Evolutionary conservation across 2,113 vertebrate genomes (phyloP), one percentile per base, ranked within the genome.

Genomic region (Hippocampus mohnikei): DNA sequence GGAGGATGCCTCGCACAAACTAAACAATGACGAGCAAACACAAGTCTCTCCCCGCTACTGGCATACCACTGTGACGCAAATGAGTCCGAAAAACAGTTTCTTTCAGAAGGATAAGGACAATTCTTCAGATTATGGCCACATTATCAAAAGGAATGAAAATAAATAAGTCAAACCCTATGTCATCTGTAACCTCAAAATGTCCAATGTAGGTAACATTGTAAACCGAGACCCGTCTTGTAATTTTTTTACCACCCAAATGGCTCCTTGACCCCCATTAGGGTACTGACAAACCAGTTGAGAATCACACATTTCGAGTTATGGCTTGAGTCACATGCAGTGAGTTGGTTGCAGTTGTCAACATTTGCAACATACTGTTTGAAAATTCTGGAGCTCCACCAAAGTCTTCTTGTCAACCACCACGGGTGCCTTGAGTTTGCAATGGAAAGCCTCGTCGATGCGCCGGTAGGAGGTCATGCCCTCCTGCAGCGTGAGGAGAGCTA

Each of bases 301-400:
- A 37, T 37, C 33, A 37, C 33, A 37, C 2, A 37, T 37, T 37
- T 37, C 5, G 5, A 37, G 33, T 37, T 37, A 2, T 55, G 10
- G 11, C 55, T 56, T 56, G 10, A 56, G 55, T 25, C 55, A 2
- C 42, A 25, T 56, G 55, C 23, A 56, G 23, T 10, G 12, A 59
- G 56, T 8, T 15, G 56, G 29, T 0, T 11, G 13, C 13, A 29
- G 15, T 29, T 16, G 25, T 59, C 13, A 59, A 33, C 23, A 12
- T 58, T 58, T 23, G 55, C 23, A 81, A 81, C 95, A 92, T 90
- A 98, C 97, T 16, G 92, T 93, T 91, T 98, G 96, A 85, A 98
- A 98, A 76, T 95, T 96, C 76, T 94, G 94, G 27, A 98, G 94
- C 61, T 98, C 97, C 73, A 92, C 91, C 91, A 99, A 86, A 0